Evolutionary conservation across 2,797 vertebrate genomes (phyloP).

Genomic region (Pteropus rufus): DNA sequence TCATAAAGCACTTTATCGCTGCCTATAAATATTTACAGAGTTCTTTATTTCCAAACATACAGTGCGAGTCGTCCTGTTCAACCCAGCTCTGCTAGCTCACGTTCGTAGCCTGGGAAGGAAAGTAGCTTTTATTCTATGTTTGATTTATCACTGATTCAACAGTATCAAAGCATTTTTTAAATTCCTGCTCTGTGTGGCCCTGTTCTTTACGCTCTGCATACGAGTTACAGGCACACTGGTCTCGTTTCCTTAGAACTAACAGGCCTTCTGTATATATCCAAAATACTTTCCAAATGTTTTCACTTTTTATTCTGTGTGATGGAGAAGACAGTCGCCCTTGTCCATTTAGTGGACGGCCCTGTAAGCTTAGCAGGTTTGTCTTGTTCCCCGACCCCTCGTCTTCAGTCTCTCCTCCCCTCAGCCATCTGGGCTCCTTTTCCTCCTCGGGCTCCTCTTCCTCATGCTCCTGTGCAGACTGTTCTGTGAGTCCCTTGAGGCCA

Average conservation of each 20-base stretch:
- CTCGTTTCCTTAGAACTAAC: background rate
- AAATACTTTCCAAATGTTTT: background rate
- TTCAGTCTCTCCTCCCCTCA: background rate
- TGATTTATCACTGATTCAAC: background rate
- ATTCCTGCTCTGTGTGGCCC: background rate
- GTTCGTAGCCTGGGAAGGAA: background rate
- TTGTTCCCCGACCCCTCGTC: background rate
- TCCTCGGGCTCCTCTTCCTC: background rate
- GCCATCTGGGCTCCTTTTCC: background rate
- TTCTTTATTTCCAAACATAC: background rate
- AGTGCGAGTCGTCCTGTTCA: background rate
- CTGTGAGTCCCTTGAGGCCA: background rate
- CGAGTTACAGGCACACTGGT: background rate
- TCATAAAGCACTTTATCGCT: background rate
- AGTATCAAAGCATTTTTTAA: background rate
- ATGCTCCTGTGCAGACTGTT: background rate
- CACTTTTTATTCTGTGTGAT: background rate
- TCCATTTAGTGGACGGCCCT: background rate
- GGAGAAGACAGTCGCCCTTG: background rate
- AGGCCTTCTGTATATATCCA: background rate
- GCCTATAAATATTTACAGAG: background rate
- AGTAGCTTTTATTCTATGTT: background rate
- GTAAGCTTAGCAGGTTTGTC: background rate
- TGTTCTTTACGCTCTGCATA: background rate
- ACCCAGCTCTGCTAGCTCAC: background rate